Evolutionary conservation across 2,113 vertebrate genomes (phyloP).

Genomic region (Entosphenus tridentatus): DNA sequence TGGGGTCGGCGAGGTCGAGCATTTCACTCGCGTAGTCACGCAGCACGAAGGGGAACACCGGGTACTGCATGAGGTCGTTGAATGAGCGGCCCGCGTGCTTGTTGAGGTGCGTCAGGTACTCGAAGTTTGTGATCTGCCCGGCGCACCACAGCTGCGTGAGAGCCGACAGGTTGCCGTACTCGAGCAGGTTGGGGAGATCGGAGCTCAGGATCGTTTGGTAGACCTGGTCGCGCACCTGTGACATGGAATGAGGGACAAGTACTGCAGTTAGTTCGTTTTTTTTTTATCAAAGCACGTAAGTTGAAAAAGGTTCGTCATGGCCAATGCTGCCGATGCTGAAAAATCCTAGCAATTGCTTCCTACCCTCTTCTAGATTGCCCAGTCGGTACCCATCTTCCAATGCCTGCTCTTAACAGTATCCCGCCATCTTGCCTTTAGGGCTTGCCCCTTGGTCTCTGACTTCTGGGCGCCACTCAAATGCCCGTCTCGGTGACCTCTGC

Average conservation of each 20-base stretch:
- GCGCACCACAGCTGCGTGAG: slow-evolving; percentile 87
- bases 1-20: slow-evolving; percentile 50
- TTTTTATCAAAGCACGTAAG: too few relatives aligned
- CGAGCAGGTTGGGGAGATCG: slow-evolving; percentile 76
- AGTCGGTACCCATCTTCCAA: too few relatives aligned
- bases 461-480: too few relatives aligned
- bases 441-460: too few relatives aligned
- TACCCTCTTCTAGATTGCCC: too few relatives aligned
- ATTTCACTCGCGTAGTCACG: slow-evolving; percentile 67
- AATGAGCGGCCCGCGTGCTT: slow-evolving; percentile 92
- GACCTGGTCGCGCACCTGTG: slow-evolving; percentile 73
- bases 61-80: slow-evolving; percentile 98
- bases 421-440: too few relatives aligned
- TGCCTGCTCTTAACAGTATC: too few relatives aligned
- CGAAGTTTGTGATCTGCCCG: slow-evolving; percentile 91
- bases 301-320: too few relatives aligned
- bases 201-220: slow-evolving; percentile 87
- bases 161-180: slow-evolving; percentile 81
- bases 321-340: too few relatives aligned
- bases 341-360: too few relatives aligned
- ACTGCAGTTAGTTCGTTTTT: too few relatives aligned
- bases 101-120: slow-evolving; percentile 92
- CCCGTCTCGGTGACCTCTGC: too few relatives aligned
- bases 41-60: slow-evolving; percentile 88
- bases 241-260: background rate